These are phyloP conservation scores for Perdita meconis DNA, from an alignment of 2,888 invertebrate genomes.

Conservation along the genomic window DNA sequence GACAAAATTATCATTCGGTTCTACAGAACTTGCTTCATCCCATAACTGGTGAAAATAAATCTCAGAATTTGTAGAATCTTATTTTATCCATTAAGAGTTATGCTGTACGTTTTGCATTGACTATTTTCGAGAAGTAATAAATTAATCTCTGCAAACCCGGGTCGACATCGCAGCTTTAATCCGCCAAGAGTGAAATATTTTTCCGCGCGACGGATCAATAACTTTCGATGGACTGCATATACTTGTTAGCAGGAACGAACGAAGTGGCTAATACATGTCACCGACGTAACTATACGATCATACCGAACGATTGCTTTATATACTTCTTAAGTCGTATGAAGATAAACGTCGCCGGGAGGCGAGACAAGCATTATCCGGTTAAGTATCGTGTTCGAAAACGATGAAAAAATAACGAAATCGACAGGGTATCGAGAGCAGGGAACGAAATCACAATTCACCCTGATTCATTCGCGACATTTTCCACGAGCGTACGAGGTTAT, in stretches of 20 bases:
- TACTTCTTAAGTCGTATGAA: background rate
- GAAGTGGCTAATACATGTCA: background rate
- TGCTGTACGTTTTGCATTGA: too few species aligned
- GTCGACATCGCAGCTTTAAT: background rate
- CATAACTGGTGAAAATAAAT: too few species aligned
- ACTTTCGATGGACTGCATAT: background rate
- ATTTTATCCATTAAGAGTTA: too few species aligned
- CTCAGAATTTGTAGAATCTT: too few species aligned
- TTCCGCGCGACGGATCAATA: background rate
- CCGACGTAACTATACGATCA: background rate
- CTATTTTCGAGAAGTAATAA: too few species aligned
- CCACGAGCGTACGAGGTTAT: conserved; percentile 24
- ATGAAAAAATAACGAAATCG: conserved; percentile 18
- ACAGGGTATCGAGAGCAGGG: conserved; percentile 21
- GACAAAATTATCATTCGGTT: too few species aligned
- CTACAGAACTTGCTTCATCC: too few species aligned
- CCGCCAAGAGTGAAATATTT: background rate
- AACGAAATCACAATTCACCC: conserved; percentile 39
- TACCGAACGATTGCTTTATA: background rate
- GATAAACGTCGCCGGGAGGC: conserved; percentile 7
- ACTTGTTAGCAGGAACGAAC: background rate
- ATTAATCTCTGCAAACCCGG: too few species aligned
- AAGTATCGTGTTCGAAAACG: conserved; percentile 23
- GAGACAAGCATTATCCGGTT: conserved; percentile 27
- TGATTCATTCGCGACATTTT: conserved; percentile 43